phyloP scores from a whole-genome alignment of 2,797 vertebrate species.

The Zalophus californianus region DNA sequence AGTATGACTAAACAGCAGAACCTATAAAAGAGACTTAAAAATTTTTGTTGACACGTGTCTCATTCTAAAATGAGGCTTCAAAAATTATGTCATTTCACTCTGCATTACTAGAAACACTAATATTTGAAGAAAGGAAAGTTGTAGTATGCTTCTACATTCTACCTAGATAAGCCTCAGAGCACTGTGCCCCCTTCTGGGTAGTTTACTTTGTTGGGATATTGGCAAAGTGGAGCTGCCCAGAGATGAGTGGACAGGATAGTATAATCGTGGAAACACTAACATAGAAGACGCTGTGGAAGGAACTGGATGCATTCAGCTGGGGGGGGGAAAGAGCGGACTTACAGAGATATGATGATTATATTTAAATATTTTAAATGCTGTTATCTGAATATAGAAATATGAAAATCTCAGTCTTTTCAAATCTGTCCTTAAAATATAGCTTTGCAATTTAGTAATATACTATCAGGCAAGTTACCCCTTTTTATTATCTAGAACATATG shows the following conservation, averaged over 20 bases:
- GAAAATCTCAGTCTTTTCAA: conserved; percentile 15
- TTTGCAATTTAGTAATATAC: neutral
- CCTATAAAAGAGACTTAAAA: neutral
- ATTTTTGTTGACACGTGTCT: neutral
- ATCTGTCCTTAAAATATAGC: conserved; percentile 14
- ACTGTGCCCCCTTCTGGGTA: neutral
- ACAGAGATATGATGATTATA: neutral
- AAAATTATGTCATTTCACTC: neutral
- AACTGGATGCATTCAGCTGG: neutral
- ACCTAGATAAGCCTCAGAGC: neutral
- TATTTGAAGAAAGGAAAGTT: neutral
- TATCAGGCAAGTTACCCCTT: neutral
- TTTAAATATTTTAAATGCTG: neutral
- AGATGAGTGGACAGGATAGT: neutral
- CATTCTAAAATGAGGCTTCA: neutral
- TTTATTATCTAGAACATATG: neutral
- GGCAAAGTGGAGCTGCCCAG: neutral
- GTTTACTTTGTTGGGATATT: neutral
- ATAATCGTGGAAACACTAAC: neutral
- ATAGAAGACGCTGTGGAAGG: neutral
- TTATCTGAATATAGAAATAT: neutral
- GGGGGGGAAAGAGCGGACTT: neutral
- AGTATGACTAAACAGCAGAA: neutral
- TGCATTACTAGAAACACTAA: neutral
- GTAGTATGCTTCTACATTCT: neutral